Evolutionary conservation across 2,888 invertebrate genomes (phyloP), one percentile per base, ranked within the genome.

Genomic region (Dinocampus coccinellae): DNA sequence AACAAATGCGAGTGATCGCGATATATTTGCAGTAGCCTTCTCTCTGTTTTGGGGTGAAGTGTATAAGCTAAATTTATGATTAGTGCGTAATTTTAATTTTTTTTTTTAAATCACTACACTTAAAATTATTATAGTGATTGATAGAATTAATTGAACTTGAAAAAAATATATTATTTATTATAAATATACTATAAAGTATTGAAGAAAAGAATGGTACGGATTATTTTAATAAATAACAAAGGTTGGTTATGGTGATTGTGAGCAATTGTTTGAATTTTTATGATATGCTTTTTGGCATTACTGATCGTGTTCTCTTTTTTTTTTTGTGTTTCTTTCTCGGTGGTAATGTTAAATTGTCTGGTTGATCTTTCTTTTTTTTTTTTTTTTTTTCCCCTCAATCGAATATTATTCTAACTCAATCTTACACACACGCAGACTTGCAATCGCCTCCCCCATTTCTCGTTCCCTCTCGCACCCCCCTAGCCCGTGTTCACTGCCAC

Each of bases 41-140:
- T 47, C 47, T 47, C 47, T 47, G 47, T 47, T 47, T 47, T 20
- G 16, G 47, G 47, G 47, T 47, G 47, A 47, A 47, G 47, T 47
- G 7, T 47, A 16, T 47, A 3, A 20, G 47, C 47, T 16, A 6
- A 16, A 47, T 47, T 16, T 16, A 47, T 47, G 16, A 47, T 47
- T 47, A 47, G 16, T 47, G 47, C 47, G 47, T 47, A 47, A 47
- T 16, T 47, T n/a, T n/a, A n/a, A n/a, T 47, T n/a, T 9, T 47
- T 47, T 47, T 7, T 6, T 7, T 47, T 47, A 16, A 9, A 47
- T 6, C 16, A 6, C 3, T 29, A 47, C 4, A 20, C 16, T n/a
- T 7, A 3, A 16, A 47, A 20, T 47, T 47, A 6, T 4, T 2
- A 20, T 47, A 47, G 47, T 47, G 47, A 7, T 4, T 16, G 16